These are phyloP conservation scores for Gymnoscopelus microlampas DNA, from an alignment of 2,797 vertebrate genomes.

Conservation along the genomic window DNA sequence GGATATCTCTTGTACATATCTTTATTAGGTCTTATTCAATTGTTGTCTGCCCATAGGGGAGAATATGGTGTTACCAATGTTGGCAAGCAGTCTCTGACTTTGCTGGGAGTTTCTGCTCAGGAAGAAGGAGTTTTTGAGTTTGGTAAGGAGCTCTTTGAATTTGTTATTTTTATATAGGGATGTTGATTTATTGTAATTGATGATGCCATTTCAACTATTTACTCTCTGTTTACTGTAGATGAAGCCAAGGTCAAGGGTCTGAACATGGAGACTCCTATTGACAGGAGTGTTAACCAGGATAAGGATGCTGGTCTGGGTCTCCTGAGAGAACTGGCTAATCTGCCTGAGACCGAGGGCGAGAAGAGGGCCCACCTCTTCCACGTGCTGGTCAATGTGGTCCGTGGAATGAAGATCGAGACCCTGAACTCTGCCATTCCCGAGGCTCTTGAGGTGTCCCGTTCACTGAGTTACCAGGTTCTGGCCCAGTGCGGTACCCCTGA, in stretches of 20 bases:
- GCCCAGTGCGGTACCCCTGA: slow-evolving; percentile 92
- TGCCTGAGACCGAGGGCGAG: slow-evolving; percentile 81
- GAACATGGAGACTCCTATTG: slow-evolving; percentile 83
- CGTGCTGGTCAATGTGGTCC: slow-evolving; percentile 85
- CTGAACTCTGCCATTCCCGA: slow-evolving; percentile 83
- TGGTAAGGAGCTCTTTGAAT: slow-evolving; percentile 73
- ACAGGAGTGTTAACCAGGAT: slow-evolving; percentile 77
- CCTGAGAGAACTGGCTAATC: slow-evolving; percentile 84
- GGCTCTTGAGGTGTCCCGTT: slow-evolving; percentile 79
- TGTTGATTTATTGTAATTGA: not conserved
- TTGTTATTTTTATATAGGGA: not conserved
- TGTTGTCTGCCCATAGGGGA: slow-evolving; percentile 72
- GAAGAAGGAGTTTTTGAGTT: slow-evolving; percentile 87
- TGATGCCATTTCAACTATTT: not conserved
- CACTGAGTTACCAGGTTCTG: slow-evolving; percentile 89
- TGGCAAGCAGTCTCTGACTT: slow-evolving; percentile 88
- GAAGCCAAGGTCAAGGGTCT: slow-evolving; percentile 76
- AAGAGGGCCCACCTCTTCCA: slow-evolving; percentile 88
- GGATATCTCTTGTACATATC: not conserved
- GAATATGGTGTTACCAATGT: slow-evolving; percentile 84
- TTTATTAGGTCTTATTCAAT: slow-evolving; percentile 1
- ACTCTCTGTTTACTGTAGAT: slow-evolving; percentile 69
- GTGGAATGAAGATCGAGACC: slow-evolving; percentile 82
- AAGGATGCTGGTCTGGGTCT: slow-evolving; percentile 79
- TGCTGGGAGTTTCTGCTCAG: slow-evolving; percentile 82